These are phyloP conservation scores for Coregonus suidteri DNA, from an alignment of 2,797 vertebrate genomes.

Conservation along the genomic window DNA sequence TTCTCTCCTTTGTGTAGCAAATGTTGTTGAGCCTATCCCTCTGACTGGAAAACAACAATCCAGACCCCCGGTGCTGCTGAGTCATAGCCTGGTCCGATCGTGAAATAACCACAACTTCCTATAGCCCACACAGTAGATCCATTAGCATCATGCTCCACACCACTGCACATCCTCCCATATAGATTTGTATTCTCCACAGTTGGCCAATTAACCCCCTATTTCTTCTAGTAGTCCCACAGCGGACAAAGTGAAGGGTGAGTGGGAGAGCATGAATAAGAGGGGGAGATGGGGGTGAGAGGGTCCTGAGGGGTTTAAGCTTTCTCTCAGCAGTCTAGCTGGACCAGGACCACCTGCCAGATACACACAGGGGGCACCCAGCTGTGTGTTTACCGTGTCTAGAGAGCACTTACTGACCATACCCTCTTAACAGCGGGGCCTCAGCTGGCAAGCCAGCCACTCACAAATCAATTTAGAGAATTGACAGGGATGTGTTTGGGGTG, in stretches of 20 bases:
- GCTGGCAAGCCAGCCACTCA: slow-evolving; percentile 46
- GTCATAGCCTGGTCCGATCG: slow-evolving; percentile 39
- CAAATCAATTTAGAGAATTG: slow-evolving; percentile 46
- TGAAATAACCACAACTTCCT: slow-evolving; percentile 62
- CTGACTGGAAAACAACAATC: slow-evolving; percentile 2
- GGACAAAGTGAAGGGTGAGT: background rate
- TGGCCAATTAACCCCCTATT: slow-evolving; percentile 41
- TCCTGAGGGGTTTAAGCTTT: background rate
- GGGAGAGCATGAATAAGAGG: background rate
- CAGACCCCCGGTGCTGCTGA: slow-evolving; percentile 34
- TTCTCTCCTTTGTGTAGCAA: background rate
- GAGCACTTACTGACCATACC: slow-evolving; percentile 41
- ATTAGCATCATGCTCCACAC: slow-evolving; percentile 60
- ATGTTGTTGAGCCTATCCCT: background rate
- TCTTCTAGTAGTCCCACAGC: background rate
- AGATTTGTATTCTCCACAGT: slow-evolving; percentile 61
- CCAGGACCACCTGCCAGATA: slow-evolving; percentile 26
- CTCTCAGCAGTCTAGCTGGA: slow-evolving; percentile 13
- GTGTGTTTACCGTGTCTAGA: slow-evolving; percentile 31
- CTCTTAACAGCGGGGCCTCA: slow-evolving; percentile 49
- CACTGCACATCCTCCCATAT: slow-evolving; percentile 67
- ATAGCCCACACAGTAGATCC: slow-evolving; percentile 64
- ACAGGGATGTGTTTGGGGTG: slow-evolving; percentile 25
- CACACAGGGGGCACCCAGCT: slow-evolving; percentile 22
- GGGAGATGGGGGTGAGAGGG: background rate